These are phyloP conservation scores for Drosophila sp. DNA, from an alignment of 1,140 invertebrate species.

Conservation along the genomic window DNA sequence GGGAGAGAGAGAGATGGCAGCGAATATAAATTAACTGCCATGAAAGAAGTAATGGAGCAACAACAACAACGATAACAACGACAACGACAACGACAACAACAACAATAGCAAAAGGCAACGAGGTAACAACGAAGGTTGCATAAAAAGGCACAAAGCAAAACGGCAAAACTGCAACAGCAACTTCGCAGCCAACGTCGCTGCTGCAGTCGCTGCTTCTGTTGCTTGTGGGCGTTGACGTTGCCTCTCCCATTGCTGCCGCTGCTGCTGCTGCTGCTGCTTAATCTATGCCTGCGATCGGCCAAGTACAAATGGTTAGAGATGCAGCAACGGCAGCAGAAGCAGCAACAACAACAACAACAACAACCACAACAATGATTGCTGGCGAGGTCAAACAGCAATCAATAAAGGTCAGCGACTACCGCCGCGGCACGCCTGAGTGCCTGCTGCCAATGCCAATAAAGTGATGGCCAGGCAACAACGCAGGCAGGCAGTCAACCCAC, in stretches of 20 bases:
- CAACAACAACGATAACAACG: conserved; percentile 48
- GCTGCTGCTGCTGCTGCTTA: conserved; percentile 37
- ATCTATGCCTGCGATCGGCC: conserved; percentile 71
- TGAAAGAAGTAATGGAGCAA: conserved; percentile 74
- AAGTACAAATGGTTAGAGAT: conserved; percentile 79
- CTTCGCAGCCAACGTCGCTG: conserved; percentile 30
- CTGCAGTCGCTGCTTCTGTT: conserved; percentile 35
- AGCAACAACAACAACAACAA: conserved; percentile 34
- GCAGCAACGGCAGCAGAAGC: conserved; percentile 59
- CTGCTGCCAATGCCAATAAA: conserved; percentile 72
- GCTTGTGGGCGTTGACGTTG: conserved; percentile 58
- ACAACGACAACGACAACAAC: background rate
- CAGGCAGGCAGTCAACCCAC: conserved; percentile 42
- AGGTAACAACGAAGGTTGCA: conserved; percentile 71
- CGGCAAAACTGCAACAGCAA: conserved; percentile 51
- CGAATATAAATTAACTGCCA: conserved; percentile 79
- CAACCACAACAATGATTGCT: conserved; percentile 53
- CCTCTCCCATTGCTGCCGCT: background rate
- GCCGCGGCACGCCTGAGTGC: conserved; percentile 78
- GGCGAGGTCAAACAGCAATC: conserved; percentile 84
- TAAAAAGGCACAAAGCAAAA: conserved; percentile 77
- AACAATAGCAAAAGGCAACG: conserved; percentile 17
- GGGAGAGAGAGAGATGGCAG: conserved; percentile 65
- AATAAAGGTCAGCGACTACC: conserved; percentile 83
- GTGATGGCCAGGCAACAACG: conserved; percentile 28